Base-by-base conservation (phyloP, 2,113 vertebrate species). In the Stictonetta naevosa region DNA sequence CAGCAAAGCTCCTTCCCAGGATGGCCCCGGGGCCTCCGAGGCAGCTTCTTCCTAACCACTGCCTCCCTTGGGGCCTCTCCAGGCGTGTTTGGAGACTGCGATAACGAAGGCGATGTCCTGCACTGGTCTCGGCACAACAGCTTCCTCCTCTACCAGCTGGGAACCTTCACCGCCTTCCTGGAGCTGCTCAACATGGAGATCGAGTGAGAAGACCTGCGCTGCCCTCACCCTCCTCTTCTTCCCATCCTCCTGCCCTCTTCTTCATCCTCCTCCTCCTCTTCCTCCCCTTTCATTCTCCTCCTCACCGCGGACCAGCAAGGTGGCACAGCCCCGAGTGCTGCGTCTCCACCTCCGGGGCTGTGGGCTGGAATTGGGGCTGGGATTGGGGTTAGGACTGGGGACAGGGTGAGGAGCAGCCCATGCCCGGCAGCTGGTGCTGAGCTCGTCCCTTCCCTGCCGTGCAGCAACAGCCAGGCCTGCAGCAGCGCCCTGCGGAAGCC, bases 181-280 rank as follows among this genome's bases (percentile, higher is more conserved):
- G 99, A 99, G 96, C 98, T 99, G 20, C 99, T 99, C 81, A 99
- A 98, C 98, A 99, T 99, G 99, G 99, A 99, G 97, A 99, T 99
- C 0, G 99, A 99, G 99, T 99, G 96, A 98, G 98, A 76, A 58
- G 12, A 60, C 13, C 3, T 4, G 0, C 28, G 0, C 48, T 76
- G 85, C 36, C 76, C 62, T 79, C 28, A 1, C n/a, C 29, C 17
- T 78, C 53, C 13, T 56, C 23, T 64, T 81, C 28, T 82, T 16
- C 31, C 18, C 3, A 5, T 4, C 38, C 21, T 73, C 14, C 29
- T 66, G 19, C 3, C 8, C 13, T 62, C 38, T 8, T 17, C 26
- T 16, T 64, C 46, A 31, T 48, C 33, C 22, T 40, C 29, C 38
- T n/a, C 21, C 16, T 86, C 33, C 18, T n/a, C 11, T 9, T 3